These are phyloP conservation scores for Yponomeuta cagnagella DNA, from an alignment of 2,888 invertebrate genomes.

Conservation along the genomic window DNA sequence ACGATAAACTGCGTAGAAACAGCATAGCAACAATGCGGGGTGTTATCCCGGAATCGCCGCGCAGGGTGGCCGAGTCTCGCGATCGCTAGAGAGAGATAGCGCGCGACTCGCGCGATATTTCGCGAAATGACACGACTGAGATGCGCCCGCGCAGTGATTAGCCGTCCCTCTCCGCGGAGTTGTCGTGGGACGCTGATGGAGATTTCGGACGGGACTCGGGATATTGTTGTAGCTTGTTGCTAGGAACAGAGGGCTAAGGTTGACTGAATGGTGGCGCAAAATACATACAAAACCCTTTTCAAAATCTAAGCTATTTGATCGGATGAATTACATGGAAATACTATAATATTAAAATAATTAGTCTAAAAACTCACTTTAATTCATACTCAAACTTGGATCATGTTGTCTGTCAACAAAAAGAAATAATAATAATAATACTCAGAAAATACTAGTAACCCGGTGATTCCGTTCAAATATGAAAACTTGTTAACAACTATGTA, in stretches of 20 bases:
- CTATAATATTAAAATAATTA: no score
- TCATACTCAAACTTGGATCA: no score
- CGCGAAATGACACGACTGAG: constrained; percentile 50
- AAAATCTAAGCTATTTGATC: no score
- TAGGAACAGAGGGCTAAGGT: neutral
- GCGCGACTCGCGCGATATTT: constrained; percentile 29
- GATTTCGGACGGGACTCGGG: neutral
- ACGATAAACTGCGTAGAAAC: neutral
- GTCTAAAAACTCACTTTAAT: no score
- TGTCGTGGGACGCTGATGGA: constrained; percentile 1
- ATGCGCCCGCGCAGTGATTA: constrained; percentile 19
- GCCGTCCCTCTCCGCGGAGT: neutral
- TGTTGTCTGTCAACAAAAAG: no score
- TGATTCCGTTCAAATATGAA: no score
- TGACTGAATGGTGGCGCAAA: neutral
- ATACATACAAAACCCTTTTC: no score
- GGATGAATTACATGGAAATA: no score
- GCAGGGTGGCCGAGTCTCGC: constrained; percentile 51
- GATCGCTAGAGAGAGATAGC: constrained; percentile 38
- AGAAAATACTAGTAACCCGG: no score
- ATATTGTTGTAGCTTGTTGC: neutral
- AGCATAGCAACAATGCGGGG: neutral
- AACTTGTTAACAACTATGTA: no score
- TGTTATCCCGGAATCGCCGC: constrained; percentile 33
- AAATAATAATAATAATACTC: no score